These are phyloP conservation scores for Monopis laevigella DNA, from an alignment of 2,888 invertebrate species.

Conservation along the genomic window DNA sequence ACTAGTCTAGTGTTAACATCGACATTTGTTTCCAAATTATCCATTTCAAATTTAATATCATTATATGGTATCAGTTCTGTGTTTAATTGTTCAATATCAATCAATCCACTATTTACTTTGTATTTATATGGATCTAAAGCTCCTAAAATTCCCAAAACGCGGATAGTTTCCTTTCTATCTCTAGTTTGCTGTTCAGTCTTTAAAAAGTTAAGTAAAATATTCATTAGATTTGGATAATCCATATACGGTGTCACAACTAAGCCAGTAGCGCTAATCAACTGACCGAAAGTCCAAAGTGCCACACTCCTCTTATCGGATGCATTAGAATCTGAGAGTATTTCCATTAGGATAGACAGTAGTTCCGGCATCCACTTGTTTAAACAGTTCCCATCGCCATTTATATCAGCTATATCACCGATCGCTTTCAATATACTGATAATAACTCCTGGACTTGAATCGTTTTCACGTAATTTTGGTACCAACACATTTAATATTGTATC, in stretches of 20 bases:
- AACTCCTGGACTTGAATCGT: constrained; percentile 90
- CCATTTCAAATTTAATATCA: constrained; percentile 72
- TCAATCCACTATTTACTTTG: constrained; percentile 93
- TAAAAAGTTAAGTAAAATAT: constrained; percentile 90
- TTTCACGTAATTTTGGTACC: constrained; percentile 90
- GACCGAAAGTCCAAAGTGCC: constrained; percentile 94
- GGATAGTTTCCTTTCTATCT: constrained; percentile 89
- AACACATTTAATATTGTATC: constrained; percentile 90
- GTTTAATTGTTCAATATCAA: constrained; percentile 86
- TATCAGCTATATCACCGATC: constrained; percentile 95
- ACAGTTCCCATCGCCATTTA: constrained; percentile 84
- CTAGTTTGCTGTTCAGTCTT: constrained; percentile 93
- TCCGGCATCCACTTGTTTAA: constrained; percentile 91
- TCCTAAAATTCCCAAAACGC: constrained; percentile 93
- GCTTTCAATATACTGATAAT: constrained; percentile 90
- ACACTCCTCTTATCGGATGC: constrained; percentile 94
- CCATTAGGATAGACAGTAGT: constrained; percentile 86
- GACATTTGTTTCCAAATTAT: constrained; percentile 65
- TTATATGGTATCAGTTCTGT: constrained; percentile 84
- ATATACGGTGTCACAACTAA: constrained; percentile 95
- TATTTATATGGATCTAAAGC: constrained; percentile 98
- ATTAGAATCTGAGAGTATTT: constrained; percentile 94
- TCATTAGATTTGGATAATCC: constrained; percentile 91
- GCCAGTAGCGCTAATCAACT: constrained; percentile 95
- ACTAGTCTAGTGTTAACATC: constrained; percentile 94